Conservation (phyloP, 2,797 vertebrate species). For the Anas bernieri region DNA sequence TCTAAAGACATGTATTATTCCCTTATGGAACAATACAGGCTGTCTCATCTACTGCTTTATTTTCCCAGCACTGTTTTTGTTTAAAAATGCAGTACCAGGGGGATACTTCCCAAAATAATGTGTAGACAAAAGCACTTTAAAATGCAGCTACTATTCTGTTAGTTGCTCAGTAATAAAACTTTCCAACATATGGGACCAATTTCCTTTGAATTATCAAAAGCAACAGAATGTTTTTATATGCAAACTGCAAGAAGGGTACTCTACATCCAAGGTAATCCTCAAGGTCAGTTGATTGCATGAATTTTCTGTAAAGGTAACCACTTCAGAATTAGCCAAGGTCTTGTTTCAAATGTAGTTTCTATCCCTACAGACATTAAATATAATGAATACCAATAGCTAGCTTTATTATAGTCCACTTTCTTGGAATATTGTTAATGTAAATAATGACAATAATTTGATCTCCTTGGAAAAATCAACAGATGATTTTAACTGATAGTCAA, state of each 20-base stretch:
- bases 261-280: not conserved
- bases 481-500: not conserved
- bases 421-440: not conserved
- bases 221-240: not conserved
- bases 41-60: not conserved
- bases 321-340: not conserved
- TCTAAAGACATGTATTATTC: not conserved
- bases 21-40: not conserved
- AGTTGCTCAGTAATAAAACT: not conserved
- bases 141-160: not conserved
- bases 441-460: not conserved
- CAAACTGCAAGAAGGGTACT: not conserved
- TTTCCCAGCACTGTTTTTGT: not conserved
- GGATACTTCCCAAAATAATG: not conserved
- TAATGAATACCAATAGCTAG: not conserved
- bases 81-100: not conserved
- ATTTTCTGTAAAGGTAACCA: not conserved
- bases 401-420: not conserved
- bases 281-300: not conserved
- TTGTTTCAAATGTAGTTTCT: not conserved
- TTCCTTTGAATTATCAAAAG: not conserved
- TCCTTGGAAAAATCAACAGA: not conserved
- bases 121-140: not conserved
- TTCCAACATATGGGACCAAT: not conserved
- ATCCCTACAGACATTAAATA: not conserved